Conservation (phyloP, 2,888 invertebrate species). For the Linnaemya tessellans region DNA sequence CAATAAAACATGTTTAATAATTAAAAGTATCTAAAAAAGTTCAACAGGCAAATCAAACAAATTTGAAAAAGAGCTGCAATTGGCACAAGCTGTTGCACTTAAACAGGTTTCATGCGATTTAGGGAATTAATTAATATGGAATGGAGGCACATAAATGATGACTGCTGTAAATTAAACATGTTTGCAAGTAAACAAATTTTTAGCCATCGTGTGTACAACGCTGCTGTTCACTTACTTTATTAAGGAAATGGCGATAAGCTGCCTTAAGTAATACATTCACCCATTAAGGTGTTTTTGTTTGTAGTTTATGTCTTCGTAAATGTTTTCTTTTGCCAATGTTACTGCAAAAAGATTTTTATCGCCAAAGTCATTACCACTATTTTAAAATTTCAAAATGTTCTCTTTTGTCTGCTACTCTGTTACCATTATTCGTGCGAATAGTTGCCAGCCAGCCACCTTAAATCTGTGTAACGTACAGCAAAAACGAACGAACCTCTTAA, state of each 20-base stretch:
- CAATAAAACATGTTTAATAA: slow-evolving; percentile 56
- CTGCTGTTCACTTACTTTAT: slow-evolving; percentile 14
- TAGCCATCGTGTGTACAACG: not conserved
- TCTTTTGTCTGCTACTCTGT: slow-evolving; percentile 37
- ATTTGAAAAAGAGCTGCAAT: slow-evolving; percentile 20
- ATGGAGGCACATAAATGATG: not conserved
- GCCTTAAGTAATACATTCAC: slow-evolving; percentile 57
- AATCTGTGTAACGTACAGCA: not conserved
- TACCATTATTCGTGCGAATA: slow-evolving; percentile 41
- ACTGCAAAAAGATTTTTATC: slow-evolving; percentile 60
- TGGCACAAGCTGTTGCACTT: not conserved
- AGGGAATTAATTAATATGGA: slow-evolving; percentile 8
- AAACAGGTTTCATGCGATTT: not conserved
- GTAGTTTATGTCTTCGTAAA: slow-evolving; percentile 3
- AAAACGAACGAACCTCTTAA: not conserved
- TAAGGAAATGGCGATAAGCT: slow-evolving; percentile 41
- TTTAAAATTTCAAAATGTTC: slow-evolving; percentile 57
- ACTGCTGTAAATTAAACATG: not conserved
- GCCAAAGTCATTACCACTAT: slow-evolving; percentile 64
- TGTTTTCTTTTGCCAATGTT: slow-evolving; percentile 9
- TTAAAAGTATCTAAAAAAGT: slow-evolving; percentile 49
- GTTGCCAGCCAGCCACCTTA: slow-evolving; percentile 27
- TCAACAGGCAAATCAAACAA: slow-evolving; percentile 20
- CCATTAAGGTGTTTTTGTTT: slow-evolving; percentile 32
- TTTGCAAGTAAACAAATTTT: not conserved